Evolutionary conservation across 2,888 invertebrate genomes (phyloP), one percentile per base, ranked within the genome.

Genomic region (Drosophila vallismaia): DNA sequence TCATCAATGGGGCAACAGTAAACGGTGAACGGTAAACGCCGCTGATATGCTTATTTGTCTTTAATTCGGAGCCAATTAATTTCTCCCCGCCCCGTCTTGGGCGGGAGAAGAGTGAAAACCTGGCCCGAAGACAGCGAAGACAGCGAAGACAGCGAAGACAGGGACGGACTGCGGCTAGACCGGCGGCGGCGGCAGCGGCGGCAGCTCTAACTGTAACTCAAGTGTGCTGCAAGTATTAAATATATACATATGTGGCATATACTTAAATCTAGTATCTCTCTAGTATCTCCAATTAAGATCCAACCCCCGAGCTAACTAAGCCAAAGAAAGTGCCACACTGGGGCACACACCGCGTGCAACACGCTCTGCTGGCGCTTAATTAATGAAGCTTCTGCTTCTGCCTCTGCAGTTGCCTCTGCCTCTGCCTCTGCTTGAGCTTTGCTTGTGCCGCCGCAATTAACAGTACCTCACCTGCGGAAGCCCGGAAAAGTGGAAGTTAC

Each of bases 301-400:
- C 10, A 44, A 10, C 10, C n/a, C 14, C 14, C 28, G 28, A 28
- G 19, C 58, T 70, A 79, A 82, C 74, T 79, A 77, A 79, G 81
- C 46, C 77, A 77, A 84, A 79, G 79, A 84, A 79, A 83, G 80
- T 73, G 74, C 74, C 53, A 62, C 48, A 44, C 56, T n/a, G 57
- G 24, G 45, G 26, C 60, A 26, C 40, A n/a, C 31, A 51, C 51
- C 75, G 85, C 79, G 83, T 86, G 79, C 74, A 79, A 81, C 87
- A 85, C 80, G 85, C 85, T 85, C 71, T 72, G 86, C 67, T 85
- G 80, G 53, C 69, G 75, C 84, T 88, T 88, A 86, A 85, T 85
- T 85, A 85, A 88, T 86, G 80, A 75, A 78, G 77, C 70, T 38
- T 57, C 50, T 14, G 56, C 56, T 10, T 38, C 44, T 26, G 49